Conservation (phyloP, 2,797 vertebrate genomes). For the Amblyraja radiata region DNA sequence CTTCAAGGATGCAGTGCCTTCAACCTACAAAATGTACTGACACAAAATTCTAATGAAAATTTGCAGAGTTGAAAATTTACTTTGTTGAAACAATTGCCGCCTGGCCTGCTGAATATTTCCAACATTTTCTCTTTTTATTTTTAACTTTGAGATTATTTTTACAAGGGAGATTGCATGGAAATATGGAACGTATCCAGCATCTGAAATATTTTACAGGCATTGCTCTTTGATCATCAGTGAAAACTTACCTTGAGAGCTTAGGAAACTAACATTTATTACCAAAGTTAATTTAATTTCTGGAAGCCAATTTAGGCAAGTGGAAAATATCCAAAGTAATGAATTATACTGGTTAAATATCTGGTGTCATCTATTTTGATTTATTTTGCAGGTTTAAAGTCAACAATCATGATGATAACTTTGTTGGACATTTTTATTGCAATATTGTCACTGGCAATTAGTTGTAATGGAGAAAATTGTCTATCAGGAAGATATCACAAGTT, state of each 20-base stretch:
- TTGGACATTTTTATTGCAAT: slow-evolving; percentile 40
- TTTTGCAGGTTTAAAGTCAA: slow-evolving; percentile 10
- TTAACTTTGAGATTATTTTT: background rate
- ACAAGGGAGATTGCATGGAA: background rate
- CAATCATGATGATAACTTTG: background rate
- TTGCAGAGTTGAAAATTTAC: too few relatives aligned
- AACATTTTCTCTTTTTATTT: too few relatives aligned
- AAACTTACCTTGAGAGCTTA: background rate
- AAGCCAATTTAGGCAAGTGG: background rate
- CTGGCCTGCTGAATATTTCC: too few relatives aligned
- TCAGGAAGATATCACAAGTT: slow-evolving; percentile 50
- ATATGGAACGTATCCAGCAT: background rate
- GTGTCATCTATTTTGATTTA: slow-evolving; percentile 33
- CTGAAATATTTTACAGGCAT: background rate
- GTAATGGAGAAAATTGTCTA: slow-evolving; percentile 48
- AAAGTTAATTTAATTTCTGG: background rate
- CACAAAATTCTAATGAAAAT: too few relatives aligned
- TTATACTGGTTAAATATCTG: background rate
- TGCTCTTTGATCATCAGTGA: background rate
- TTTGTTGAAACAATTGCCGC: too few relatives aligned
- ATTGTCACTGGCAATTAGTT: slow-evolving; percentile 41
- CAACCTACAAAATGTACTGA: too few relatives aligned
- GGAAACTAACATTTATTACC: background rate
- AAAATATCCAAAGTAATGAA: background rate
- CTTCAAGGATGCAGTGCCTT: too few relatives aligned